Base-by-base conservation (phyloP, 2,888 invertebrate genomes). In the Drosophila borborema region DNA sequence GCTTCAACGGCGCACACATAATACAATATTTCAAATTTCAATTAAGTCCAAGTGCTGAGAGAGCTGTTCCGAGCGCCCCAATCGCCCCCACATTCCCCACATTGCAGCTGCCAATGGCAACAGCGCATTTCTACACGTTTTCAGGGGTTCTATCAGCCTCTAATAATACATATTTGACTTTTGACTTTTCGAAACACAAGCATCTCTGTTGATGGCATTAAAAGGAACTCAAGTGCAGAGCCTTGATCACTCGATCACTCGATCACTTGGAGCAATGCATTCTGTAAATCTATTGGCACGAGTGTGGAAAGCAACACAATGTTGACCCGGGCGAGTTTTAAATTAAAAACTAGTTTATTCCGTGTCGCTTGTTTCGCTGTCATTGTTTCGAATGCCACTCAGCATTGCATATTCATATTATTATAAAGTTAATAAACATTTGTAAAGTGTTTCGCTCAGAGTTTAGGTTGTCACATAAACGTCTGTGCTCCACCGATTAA, bases 21-120 rank as follows among this genome's bases (percentile, higher is more conserved):
- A 91, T 89, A 87, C 90, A 79, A 86, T 91, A 91, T 91, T 91
- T 91, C 87, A 90, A 86, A 90, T 86, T 91, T 91, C 91, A 91
- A 91, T 91, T 90, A 91, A 85, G 86, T 80, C 86, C 91, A 90
- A 91, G 91, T 91, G 91, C 91, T 90, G 83, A 89, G 87, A 81
- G 87, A 90, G 77, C 71, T 43, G 65, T 59, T 34, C 36, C 41
- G 23, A 28, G 28, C 23, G 18, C 14, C 41, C 4, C 36, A 36
- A 36, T 36, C 36, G 36, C 36, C 34, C 31, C 60, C 41, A 45
- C 16, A 36, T 43, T 16, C 36, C n/a, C 28, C 28, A 60, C 46
- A 58, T 43, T 20, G 41, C 60, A 58, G 40, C 68, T 64, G 66
- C 85, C 87, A 84, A 85, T 85, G 71, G 86, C 80, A 78, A 67